A percentile compares a stretch with the other conserved stretches of the same genome.
Conservation (phyloP, 1,140 invertebrate species). For the Cydia pomonella region DNA sequence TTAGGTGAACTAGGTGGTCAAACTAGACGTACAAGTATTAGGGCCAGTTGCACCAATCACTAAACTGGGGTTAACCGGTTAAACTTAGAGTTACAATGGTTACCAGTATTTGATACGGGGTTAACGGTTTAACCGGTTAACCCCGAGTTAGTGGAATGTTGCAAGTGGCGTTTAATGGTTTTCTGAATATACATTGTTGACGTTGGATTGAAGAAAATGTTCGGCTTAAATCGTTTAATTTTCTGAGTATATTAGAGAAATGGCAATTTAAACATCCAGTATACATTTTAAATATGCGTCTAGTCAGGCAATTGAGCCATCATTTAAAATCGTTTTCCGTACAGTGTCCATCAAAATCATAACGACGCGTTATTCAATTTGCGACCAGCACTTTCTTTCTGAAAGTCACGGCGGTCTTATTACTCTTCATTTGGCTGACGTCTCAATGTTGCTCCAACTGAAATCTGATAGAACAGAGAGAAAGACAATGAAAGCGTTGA, state of each 20-base stretch:
- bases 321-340: neutral
- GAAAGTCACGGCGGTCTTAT: constrained; percentile 71
- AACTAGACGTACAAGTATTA: no score
- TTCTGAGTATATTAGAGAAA: neutral
- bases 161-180: no score
- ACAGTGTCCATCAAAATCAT: constrained; percentile 34
- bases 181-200: no score
- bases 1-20: no score
- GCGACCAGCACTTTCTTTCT: constrained; percentile 67
- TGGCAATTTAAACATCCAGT: neutral
- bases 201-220: no score
- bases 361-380: constrained; percentile 67
- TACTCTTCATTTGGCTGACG: constrained; percentile 76
- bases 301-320: constrained; percentile 1
- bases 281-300: neutral
- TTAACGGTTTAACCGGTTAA: no score
- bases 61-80: no score
- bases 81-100: no score
- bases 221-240: no score
- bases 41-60: no score
- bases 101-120: no score
- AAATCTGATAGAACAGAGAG: constrained; percentile 55
- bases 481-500: constrained; percentile 46
- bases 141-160: no score
- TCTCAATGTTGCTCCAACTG: constrained; percentile 66